These are phyloP conservation scores for Natator depressus DNA, from an alignment of 2,113 vertebrate genomes.

Conservation along the genomic window DNA sequence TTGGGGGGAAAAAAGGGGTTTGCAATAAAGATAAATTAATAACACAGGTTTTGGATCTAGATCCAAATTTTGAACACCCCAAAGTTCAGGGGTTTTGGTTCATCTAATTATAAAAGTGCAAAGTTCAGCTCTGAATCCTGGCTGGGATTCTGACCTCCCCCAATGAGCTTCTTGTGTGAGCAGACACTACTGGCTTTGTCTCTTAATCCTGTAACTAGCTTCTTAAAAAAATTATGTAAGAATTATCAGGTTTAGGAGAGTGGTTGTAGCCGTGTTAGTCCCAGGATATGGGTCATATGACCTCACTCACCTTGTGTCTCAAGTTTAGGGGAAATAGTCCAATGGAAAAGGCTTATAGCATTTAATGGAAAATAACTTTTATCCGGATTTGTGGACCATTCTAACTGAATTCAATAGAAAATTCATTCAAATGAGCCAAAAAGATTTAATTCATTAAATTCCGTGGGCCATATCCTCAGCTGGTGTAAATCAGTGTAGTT, in stretches of 20 bases:
- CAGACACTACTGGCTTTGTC: neutral
- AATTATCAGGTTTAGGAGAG: neutral
- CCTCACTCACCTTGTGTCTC: too few species aligned
- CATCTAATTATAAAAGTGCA: neutral
- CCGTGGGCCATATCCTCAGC: rapidly evolving
- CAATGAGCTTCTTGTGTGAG: neutral
- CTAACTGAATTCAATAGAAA: neutral
- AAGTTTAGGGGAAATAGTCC: neutral
- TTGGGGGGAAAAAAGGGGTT: neutral
- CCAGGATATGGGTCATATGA: too few species aligned
- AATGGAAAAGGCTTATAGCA: neutral
- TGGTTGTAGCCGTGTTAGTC: too few species aligned
- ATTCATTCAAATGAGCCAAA: neutral
- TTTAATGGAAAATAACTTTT: neutral
- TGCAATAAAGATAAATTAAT: neutral
- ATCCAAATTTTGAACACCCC: neutral
- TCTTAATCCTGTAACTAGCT: neutral
- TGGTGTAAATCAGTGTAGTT: neutral
- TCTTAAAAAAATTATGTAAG: neutral
- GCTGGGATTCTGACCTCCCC: neutral
- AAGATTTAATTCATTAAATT: neutral
- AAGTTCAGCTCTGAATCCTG: neutral
- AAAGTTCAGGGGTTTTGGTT: neutral
- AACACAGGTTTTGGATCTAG: neutral
- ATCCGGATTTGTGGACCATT: neutral